phyloP scores from a whole-genome alignment of 1,140 invertebrate species.

The Grapholita molesta region DNA sequence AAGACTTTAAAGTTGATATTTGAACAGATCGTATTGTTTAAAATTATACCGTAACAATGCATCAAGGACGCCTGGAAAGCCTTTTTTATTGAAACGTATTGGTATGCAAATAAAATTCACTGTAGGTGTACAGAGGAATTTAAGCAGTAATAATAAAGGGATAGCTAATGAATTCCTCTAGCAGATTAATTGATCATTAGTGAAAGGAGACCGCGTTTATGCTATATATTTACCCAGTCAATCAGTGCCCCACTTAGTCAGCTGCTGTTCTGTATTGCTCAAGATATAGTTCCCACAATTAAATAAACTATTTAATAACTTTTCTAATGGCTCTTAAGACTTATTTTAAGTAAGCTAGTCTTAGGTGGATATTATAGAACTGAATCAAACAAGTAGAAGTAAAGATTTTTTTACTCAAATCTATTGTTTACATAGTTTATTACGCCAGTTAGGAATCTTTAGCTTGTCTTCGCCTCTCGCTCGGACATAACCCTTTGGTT shows the following conservation, averaged over 20 bases:
- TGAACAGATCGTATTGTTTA: background rate
- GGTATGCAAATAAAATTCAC: conserved; percentile 55
- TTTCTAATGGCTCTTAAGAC: too few relatives aligned
- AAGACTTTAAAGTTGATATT: background rate
- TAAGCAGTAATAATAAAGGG: background rate
- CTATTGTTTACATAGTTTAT: too few relatives aligned
- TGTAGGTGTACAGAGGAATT: background rate
- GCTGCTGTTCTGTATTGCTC: too few relatives aligned
- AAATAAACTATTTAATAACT: too few relatives aligned
- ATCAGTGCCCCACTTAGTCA: background rate
- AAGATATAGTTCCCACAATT: too few relatives aligned
- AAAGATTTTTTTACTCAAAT: too few relatives aligned
- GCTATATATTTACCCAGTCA: background rate
- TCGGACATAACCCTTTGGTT: too few relatives aligned
- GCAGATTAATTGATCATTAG: background rate
- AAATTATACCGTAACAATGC: conserved; percentile 36
- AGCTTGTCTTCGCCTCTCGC: too few relatives aligned
- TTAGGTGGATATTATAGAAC: too few relatives aligned
- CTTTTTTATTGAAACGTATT: conserved; percentile 42
- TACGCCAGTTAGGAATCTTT: too few relatives aligned
- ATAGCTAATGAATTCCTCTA: background rate
- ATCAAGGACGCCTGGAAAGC: conserved; percentile 56
- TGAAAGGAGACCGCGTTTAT: background rate
- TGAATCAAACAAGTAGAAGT: too few relatives aligned
- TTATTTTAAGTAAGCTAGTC: too few relatives aligned